A percentile compares a stretch with the other conserved stretches of the same genome.
These are phyloP conservation scores for Diplodus sargus DNA, from an alignment of 2,797 vertebrate genomes.

Conservation along the genomic window DNA sequence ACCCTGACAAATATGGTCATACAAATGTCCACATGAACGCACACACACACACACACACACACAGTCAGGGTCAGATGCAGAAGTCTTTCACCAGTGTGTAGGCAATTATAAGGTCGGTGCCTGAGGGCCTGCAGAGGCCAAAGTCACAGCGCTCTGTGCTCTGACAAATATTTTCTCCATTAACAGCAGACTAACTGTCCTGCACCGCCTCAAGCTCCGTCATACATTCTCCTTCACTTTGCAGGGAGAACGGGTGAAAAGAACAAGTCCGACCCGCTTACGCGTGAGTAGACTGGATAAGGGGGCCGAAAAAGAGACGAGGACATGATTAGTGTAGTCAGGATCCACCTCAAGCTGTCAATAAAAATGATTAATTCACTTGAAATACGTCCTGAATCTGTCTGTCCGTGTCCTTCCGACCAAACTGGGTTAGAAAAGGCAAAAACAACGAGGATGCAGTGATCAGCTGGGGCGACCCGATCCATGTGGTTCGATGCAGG, in stretches of 20 bases:
- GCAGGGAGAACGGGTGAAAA: slow-evolving; percentile 34
- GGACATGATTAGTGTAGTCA: slow-evolving; percentile 27
- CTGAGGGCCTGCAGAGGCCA: slow-evolving; percentile 56
- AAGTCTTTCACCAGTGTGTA: slow-evolving; percentile 46
- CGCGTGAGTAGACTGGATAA: slow-evolving; percentile 5
- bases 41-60: no score
- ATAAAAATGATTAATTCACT: slow-evolving; percentile 54
- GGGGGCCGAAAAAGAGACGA: slow-evolving; percentile 29
- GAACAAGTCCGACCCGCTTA: slow-evolving; percentile 9
- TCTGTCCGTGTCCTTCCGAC: slow-evolving; percentile 2
- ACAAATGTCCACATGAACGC: slow-evolving; percentile 1
- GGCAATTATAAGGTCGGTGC: slow-evolving; percentile 69
- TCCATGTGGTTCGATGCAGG: slow-evolving; percentile 28
- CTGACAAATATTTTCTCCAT: slow-evolving; percentile 76
- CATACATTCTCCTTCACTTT: slow-evolving; percentile 67
- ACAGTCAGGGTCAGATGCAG: slow-evolving; percentile 28
- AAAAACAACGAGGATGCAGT: slow-evolving; percentile 6
- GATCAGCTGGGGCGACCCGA: slow-evolving; percentile 21
- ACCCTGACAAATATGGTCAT: slow-evolving; percentile 27
- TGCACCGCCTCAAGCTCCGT: slow-evolving; percentile 59
- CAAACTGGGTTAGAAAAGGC: slow-evolving; percentile 28
- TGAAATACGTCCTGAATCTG: slow-evolving; percentile 25
- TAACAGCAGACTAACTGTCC: slow-evolving; percentile 69
- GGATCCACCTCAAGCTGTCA: slow-evolving; percentile 39
- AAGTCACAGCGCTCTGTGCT: slow-evolving; percentile 66